These are phyloP conservation scores for Botia almorhae DNA, from an alignment of 2,797 vertebrate genomes.

Conservation along the genomic window DNA sequence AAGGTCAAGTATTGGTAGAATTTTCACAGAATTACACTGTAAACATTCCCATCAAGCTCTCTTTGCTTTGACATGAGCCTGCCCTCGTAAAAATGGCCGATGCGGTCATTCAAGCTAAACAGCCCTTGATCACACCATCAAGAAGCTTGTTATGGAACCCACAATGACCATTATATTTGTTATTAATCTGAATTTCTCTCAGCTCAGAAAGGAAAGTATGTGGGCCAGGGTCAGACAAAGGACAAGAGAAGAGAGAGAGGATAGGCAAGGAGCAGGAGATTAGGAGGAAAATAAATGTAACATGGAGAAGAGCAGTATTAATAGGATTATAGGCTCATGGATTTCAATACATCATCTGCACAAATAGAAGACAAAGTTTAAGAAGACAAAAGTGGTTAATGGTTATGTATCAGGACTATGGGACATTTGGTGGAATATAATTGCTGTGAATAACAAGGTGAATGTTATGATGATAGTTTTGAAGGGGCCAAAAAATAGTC, in stretches of 20 bases:
- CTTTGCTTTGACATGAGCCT: constrained; percentile 53
- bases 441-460: constrained; percentile 26
- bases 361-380: constrained; percentile 66
- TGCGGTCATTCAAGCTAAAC: constrained; percentile 70
- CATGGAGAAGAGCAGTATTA: constrained; percentile 88
- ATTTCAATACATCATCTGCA: constrained; percentile 80
- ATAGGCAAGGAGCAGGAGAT: constrained; percentile 83
- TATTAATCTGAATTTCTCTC: constrained; percentile 80
- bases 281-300: constrained; percentile 89
- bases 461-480: not conserved
- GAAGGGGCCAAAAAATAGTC: not conserved
- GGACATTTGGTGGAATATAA: constrained; percentile 49
- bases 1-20: constrained; percentile 43
- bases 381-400: constrained; percentile 69
- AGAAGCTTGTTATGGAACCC: constrained; percentile 74
- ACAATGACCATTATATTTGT: constrained; percentile 77
- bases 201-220: constrained; percentile 79
- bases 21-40: constrained; percentile 39
- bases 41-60: constrained; percentile 45
- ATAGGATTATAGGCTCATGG: constrained; percentile 91
- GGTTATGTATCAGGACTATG: constrained; percentile 71
- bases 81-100: constrained; percentile 65
- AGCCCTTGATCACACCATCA: constrained; percentile 74
- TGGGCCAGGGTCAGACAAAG: constrained; percentile 86
- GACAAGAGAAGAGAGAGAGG: constrained; percentile 71